A percentile compares a stretch with the other conserved stretches of the same genome.
Conservation (phyloP, 2,113 vertebrate species). For the Pholis gunnellus region DNA sequence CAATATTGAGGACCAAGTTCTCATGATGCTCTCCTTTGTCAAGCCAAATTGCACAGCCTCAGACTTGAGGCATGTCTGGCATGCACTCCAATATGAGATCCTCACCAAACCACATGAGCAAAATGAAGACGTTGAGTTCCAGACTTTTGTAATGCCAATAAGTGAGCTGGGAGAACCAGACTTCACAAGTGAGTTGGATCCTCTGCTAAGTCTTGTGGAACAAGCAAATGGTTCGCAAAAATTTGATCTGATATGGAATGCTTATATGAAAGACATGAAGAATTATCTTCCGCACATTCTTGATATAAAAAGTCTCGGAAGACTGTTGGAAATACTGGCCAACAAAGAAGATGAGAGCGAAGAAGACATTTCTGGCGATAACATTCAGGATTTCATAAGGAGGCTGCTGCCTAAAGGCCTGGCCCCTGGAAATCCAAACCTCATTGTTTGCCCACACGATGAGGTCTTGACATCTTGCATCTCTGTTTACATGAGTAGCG, state of each 20-base stretch:
- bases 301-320: conserved; percentile 87
- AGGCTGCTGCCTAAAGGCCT: conserved; percentile 87
- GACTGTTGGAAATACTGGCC: conserved; percentile 84
- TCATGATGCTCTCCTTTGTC: conserved; percentile 93
- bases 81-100: conserved; percentile 79
- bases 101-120: conserved; percentile 70
- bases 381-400: conserved; percentile 8
- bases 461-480: conserved; percentile 89
- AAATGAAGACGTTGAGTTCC: conserved; percentile 79
- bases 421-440: conserved; percentile 86
- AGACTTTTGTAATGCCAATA: conserved; percentile 73
- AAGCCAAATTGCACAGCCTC: conserved; percentile 80
- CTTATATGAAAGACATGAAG: conserved; percentile 83
- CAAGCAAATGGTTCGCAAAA: conserved; percentile 53
- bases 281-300: conserved; percentile 85
- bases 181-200: conserved; percentile 18
- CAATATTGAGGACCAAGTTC: conserved; percentile 79
- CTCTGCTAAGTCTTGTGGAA: conserved; percentile 53
- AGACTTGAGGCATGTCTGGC: conserved; percentile 76
- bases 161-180: conserved; percentile 29
- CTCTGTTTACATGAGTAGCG: conserved; percentile 91
- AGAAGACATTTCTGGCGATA: conserved; percentile 55
- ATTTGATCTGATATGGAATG: conserved; percentile 85
- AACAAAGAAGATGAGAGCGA: conserved; percentile 11
- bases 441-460: conserved; percentile 86